Base-by-base conservation (phyloP, 1,140 invertebrate species). In the Agraylea sexmaculata region DNA sequence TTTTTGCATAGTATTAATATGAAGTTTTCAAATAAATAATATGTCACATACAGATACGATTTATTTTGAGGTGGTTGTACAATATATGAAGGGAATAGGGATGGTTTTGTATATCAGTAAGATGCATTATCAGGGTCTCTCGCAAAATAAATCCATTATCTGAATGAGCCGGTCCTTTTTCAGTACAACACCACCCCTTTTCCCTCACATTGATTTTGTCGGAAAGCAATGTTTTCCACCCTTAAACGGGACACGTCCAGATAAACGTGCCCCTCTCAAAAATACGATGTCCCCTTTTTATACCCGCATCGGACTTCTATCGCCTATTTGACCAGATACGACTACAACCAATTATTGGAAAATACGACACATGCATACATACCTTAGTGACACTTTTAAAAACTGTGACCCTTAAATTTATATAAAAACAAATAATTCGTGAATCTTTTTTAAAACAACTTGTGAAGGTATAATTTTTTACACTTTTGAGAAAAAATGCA, bases 61-160 rank as follows among this genome's bases (percentile, higher is more conserved):
- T 31, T 15, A 29, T 12, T 5, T 27, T 13, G 10, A n/a, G 16
- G 29, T 30, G 29, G 12, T 16, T 30, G 16, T 16, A 16, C 29
- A 4, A 16, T 30, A 11, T 3, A 3, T 3, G 5, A 16, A 16
- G 12, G 29, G 12, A 11, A 16, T 13, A 8, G 23, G 7, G 33
- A 11, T 35, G 10, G 20, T 22, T 23, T 36, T 45, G 43, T 45
- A 35, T 40, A 45, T 13, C 40, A n/a, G n/a, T n/a, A n/a, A n/a
- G 32, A 21, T 20, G 20, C 43, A 32, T 40, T 45, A 44, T 40
- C 43, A 15, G 20, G 19, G 13, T 7, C 22, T 17, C 8, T 18
- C 38, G 32, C 37, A 38, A 31, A 29, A 45, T 45, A 45, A 40
- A 40, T 40, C 43, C 43, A 45, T 45, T 45, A 45, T 37, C 29